A percentile compares a stretch with the other conserved stretches of the same genome.
Conservation (phyloP, 2,113 vertebrate genomes). For the Myodes glareolus region DNA sequence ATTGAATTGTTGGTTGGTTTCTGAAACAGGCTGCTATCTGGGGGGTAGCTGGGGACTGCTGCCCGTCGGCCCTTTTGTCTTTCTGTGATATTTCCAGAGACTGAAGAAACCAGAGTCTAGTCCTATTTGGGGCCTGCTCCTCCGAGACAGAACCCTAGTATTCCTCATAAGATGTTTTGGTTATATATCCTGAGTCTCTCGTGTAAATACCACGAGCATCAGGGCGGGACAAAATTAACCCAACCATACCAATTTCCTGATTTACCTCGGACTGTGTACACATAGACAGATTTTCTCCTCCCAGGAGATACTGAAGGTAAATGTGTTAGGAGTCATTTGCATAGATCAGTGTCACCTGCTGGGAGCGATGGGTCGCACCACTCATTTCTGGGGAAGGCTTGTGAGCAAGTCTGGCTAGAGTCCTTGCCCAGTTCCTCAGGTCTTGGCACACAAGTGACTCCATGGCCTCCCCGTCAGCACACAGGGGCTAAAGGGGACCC, state of each 20-base stretch:
- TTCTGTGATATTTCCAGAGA: background rate
- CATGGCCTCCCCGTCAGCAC: background rate
- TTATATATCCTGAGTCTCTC: constrained; percentile 12
- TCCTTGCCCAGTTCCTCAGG: background rate
- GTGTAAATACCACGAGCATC: constrained; percentile 28
- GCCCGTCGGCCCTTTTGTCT: background rate
- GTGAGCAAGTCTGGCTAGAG: background rate
- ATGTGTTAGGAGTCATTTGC: background rate
- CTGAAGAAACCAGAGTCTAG: background rate
- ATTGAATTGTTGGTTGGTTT: background rate
- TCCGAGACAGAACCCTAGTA: background rate
- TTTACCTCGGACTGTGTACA: background rate
- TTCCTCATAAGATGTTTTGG: background rate
- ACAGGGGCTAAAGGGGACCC: background rate
- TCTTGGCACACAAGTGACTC: background rate
- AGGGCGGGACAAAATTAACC: background rate
- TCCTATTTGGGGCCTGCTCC: background rate
- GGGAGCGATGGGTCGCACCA: rapidly evolving
- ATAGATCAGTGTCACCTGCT: background rate
- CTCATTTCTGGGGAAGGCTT: background rate
- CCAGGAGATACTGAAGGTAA: background rate
- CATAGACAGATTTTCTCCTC: background rate
- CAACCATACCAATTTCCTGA: constrained; percentile 9
- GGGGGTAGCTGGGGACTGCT: background rate
- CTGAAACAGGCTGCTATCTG: background rate